Evolutionary conservation across 2,797 vertebrate genomes (phyloP), one percentile per base, ranked within the genome.

Genomic region (Cephalopachus bancanus): DNA sequence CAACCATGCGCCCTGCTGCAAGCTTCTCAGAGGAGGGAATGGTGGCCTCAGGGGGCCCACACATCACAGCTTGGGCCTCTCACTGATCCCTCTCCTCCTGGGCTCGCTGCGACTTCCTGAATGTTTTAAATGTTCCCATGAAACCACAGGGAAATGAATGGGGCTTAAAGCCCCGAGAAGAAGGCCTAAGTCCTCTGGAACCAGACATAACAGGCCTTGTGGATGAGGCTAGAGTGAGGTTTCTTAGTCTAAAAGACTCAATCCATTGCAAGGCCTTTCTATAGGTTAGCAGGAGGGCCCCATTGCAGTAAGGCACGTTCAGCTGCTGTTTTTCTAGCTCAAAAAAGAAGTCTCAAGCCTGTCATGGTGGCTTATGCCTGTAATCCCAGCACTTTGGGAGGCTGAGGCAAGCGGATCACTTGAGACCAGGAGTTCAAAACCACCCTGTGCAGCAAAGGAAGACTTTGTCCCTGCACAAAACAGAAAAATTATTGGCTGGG

Each of bases 91-190:
- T 95, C 92, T 94, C 90, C 87, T 91, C 71, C 75, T 9, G 85
- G 83, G 91, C 84, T 53, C 4, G 1, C 83, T 93, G 93, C 97
- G 93, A 97, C 94, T 97, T 97, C 96, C 97, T 96, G 71, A 91
- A 96, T 19, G 5, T 33, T 92, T 91, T 96, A 96, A 95, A 84
- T 87, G 12, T 94, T 93, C 94, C 92, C 95, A 79, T 3, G 33
- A 97, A 97, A 96, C 96, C 95, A 55, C 97, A 96, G 95, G 96
- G 95, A 96, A 96, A 96, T 96, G 97, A 97, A 97, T 95, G 96
- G 96, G 97, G 97, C 91, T 89, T 49, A 97, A 97, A 95, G 91
- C 97, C 96, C 89, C 93, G 97, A 96, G 96, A 93, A 83, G 78
- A 74, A 92, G 89, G 94, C 75, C 97, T 95, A 37, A 2, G 37